Evolutionary conservation across 2,113 vertebrate species (phyloP), one percentile per base, ranked within the genome.

Genomic region (Casuarius casuarius): DNA sequence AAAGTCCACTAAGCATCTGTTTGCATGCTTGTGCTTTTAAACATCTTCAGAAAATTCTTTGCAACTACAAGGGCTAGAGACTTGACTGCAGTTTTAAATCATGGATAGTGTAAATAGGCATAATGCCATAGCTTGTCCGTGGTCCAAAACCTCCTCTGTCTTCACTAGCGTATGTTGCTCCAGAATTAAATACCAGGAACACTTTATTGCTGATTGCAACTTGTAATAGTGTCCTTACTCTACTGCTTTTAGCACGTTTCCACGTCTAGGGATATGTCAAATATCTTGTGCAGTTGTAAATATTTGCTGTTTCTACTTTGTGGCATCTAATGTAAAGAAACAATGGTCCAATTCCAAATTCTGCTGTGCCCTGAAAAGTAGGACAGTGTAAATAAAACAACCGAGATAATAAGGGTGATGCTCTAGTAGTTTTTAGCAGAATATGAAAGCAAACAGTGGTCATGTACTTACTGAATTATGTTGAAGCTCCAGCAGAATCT

Each of bases 381-480:
- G 52, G 28, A 38, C 14, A 79, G 66, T 49, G 62, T 62, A 66
- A 93, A 84, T 48, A 78, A 92, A 86, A 56, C 17, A 33, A 7
- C 74, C 68, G 67, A 56, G 78, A 65, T 65, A 89, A 73, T 4
- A 2, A 46, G 44, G 28, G 16, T 31, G 61, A 26, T 87, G 49
- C 31, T 81, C 31, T 72, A 71, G 61, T 81, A 46, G 38, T 48
- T 66, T 89, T 56, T 68, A 44, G 52, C 19, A 2, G 0, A 0
- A 11, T 1, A 0, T 51, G 40, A 58, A 79, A 84, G 11, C 0
- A 0, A 91, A 15, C n/a, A 29, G 77, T 58, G 67, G 40, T 65
- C 66, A 4, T 1, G 0, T 70, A 35, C 33, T 88, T 54, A 42
- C 29, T 65, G 33, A 63, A 51, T 28, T 40, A 13, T 49, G 58